These are phyloP conservation scores for Limnephilus auricula DNA, from an alignment of 2,888 invertebrate species.

Conservation along the genomic window DNA sequence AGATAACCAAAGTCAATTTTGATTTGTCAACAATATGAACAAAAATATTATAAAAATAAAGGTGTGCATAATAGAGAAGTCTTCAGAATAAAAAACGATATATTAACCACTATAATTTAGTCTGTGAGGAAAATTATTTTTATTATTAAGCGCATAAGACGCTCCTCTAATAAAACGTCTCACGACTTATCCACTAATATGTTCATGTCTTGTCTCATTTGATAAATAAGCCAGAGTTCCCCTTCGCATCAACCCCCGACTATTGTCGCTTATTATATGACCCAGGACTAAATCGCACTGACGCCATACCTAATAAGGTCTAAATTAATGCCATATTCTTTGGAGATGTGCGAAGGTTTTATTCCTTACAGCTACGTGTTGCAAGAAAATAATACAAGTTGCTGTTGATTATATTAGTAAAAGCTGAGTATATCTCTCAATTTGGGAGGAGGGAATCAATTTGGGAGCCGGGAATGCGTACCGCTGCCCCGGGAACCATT, in stretches of 20 bases:
- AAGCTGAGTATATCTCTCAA: too few species aligned
- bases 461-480: too few species aligned
- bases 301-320: conserved; percentile 38
- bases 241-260: conserved; percentile 7
- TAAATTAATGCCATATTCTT: conserved; percentile 30
- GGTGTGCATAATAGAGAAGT: background rate
- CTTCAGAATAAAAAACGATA: background rate
- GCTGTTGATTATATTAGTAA: too few species aligned
- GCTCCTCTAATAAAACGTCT: background rate
- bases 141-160: background rate
- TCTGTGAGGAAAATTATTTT: background rate
- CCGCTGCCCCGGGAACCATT: too few species aligned
- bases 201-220: conserved; percentile 24
- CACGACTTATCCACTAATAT: background rate
- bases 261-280: conserved; percentile 41
- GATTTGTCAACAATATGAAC: background rate
- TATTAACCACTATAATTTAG: background rate
- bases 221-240: conserved; percentile 29
- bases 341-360: background rate
- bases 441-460: too few species aligned
- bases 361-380: background rate
- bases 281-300: conserved; percentile 37
- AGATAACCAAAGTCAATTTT: background rate
- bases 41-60: too few species aligned
- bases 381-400: background rate